These are phyloP conservation scores for Eumaeus atala DNA, from an alignment of 1,140 invertebrate genomes.

Conservation along the genomic window DNA sequence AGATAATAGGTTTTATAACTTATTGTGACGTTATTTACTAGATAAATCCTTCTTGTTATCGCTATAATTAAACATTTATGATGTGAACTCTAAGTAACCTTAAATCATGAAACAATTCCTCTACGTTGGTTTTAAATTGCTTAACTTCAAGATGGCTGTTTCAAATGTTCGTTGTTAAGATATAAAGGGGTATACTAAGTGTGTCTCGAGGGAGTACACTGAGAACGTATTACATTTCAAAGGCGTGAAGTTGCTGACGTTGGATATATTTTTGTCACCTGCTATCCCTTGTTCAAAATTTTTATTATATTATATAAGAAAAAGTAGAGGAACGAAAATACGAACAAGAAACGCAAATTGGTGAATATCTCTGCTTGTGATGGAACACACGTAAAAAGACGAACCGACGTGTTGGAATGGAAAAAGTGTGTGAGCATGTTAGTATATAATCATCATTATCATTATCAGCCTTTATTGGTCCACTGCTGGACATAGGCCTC, in stretches of 20 bases:
- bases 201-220: not conserved
- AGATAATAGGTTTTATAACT: no score
- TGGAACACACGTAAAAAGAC: slow-evolving; percentile 25
- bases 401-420: not conserved
- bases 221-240: slow-evolving; percentile 5
- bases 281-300: not conserved
- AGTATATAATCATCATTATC: no score
- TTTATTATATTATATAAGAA: slow-evolving; percentile 6
- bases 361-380: slow-evolving; percentile 45
- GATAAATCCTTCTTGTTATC: no score
- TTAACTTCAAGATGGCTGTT: not conserved
- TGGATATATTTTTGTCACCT: slow-evolving; percentile 7
- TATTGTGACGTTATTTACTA: no score
- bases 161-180: not conserved
- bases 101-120: no score
- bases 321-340: slow-evolving; percentile 27
- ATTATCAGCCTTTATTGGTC: no score
- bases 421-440: not conserved
- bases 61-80: no score
- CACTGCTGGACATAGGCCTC: no score
- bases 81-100: no score
- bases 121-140: not conserved
- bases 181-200: not conserved
- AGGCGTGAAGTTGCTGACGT: not conserved
- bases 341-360: slow-evolving; percentile 43